Conservation (phyloP, 53 echinoderm and acorn worm genomes). For the Henricia sp. region DNA sequence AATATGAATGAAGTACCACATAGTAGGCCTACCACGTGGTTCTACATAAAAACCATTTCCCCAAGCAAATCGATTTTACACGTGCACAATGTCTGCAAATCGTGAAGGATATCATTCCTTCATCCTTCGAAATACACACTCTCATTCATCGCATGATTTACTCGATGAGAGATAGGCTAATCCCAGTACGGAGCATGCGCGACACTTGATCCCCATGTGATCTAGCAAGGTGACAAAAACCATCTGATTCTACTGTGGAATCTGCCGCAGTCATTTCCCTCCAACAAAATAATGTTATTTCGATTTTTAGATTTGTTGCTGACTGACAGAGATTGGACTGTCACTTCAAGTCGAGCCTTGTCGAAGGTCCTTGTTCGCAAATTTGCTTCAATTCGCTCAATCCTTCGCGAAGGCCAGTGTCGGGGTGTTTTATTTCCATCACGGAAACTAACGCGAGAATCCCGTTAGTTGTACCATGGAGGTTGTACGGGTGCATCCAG, state of each 20-base stretch:
- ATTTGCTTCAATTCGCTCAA: constrained; percentile 31
- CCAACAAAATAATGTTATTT: too few species aligned
- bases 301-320: constrained; percentile 4
- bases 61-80: too few species aligned
- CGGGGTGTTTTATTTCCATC: constrained; percentile 13
- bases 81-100: too few species aligned
- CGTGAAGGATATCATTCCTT: too few species aligned
- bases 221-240: neutral
- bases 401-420: constrained; percentile 33
- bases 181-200: neutral
- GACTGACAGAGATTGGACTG: constrained; percentile 2
- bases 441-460: too few species aligned
- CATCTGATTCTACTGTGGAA: too few species aligned
- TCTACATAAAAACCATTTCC: too few species aligned
- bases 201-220: constrained; percentile 17
- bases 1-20: too few species aligned
- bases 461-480: too few species aligned
- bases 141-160: neutral
- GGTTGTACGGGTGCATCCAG: too few species aligned
- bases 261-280: too few species aligned
- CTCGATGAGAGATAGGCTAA: neutral
- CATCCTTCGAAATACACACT: neutral
- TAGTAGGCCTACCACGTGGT: too few species aligned
- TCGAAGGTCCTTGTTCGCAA: constrained; percentile 23
- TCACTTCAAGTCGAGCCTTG: neutral